Percentiles rank a stretch among this genome's conserved stretches.
Conservation (phyloP, 2,888 invertebrate species). For the Yponomeuta plumbellus region DNA sequence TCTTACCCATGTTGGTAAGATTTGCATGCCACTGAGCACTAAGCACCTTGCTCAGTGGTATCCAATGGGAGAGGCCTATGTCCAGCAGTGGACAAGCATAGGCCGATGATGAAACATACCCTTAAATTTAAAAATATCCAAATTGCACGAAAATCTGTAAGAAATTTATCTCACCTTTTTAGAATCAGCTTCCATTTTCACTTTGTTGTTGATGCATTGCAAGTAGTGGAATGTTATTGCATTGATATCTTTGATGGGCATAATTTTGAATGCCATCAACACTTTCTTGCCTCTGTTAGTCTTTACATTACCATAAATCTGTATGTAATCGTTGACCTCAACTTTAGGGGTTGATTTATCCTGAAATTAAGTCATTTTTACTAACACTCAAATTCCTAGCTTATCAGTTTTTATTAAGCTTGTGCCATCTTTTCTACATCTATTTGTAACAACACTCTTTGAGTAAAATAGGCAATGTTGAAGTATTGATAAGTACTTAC, state of each 20-base stretch:
- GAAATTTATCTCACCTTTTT: constrained; percentile 50
- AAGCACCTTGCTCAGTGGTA: too few species aligned
- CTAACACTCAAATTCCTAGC: too few species aligned
- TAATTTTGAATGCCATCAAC: constrained; percentile 68
- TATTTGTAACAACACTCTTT: too few species aligned
- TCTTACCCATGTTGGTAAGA: too few species aligned
- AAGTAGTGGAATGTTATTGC: constrained; percentile 71
- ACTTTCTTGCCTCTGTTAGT: constrained; percentile 69
- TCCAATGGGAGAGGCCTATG: too few species aligned
- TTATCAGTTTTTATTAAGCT: too few species aligned
- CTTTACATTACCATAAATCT: constrained; percentile 69
- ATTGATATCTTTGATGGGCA: constrained; percentile 63
- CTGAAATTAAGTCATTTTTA: constrained; percentile 34
- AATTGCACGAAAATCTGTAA: not conserved
- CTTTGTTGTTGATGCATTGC: constrained; percentile 67
- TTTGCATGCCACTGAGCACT: too few species aligned
- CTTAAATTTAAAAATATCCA: not conserved
- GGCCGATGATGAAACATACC: too few species aligned
- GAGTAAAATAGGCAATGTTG: too few species aligned
- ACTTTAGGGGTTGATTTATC: constrained; percentile 67
- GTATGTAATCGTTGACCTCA: constrained; percentile 67
- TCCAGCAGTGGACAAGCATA: too few species aligned
- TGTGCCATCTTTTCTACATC: too few species aligned
- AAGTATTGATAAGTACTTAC: constrained; percentile 32
- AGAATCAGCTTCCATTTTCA: constrained; percentile 68